Evolutionary conservation across 2,113 vertebrate genomes (phyloP).

Genomic region (Psilopsiagon aymara): DNA sequence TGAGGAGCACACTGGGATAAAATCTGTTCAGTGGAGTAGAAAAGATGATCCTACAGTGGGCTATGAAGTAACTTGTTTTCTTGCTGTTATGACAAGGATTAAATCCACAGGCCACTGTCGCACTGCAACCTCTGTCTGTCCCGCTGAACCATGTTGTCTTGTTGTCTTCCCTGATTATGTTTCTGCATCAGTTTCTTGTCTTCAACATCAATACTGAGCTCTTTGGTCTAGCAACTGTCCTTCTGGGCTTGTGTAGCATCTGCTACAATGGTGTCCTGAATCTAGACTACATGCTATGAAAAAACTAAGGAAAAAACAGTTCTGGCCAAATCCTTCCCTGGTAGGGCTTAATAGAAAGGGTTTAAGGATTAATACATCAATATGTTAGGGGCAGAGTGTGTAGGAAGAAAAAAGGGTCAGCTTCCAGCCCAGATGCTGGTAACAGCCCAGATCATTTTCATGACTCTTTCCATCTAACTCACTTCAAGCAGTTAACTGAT

Average conservation of each 20-base stretch:
- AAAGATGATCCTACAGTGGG: background rate
- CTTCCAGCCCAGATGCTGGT: background rate
- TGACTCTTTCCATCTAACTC: background rate
- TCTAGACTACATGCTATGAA: background rate
- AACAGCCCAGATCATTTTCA: background rate
- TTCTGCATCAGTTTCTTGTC: background rate
- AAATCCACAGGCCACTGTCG: background rate
- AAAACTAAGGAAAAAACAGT: background rate
- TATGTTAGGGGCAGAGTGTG: background rate
- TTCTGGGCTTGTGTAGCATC: background rate
- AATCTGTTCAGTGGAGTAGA: background rate
- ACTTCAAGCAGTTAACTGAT: background rate
- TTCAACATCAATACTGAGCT: accelerated
- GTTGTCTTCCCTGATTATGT: background rate
- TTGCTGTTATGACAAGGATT: background rate
- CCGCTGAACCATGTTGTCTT: background rate
- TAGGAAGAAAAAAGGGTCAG: background rate
- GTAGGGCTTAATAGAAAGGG: background rate
- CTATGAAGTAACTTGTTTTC: background rate
- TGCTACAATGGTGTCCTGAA: background rate
- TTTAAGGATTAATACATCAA: background rate
- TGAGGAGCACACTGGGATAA: too few species aligned
- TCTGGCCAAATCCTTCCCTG: background rate
- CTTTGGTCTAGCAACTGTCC: background rate
- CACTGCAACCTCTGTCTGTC: background rate